Evolutionary conservation across 2,888 invertebrate species (phyloP).

Genomic region (Deilephila porcellus): DNA sequence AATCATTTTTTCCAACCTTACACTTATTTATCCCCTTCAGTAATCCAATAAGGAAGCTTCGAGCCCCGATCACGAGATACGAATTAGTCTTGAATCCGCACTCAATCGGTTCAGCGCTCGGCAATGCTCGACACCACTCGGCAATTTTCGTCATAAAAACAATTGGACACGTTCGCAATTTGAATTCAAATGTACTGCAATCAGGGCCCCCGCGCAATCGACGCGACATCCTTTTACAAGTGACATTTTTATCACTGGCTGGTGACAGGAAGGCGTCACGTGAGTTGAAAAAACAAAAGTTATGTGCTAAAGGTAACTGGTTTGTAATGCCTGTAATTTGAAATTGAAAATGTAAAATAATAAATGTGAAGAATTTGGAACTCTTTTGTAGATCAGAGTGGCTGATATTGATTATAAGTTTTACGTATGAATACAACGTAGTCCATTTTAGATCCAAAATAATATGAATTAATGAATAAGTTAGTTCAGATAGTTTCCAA

Average conservation of each 20-base stretch:
- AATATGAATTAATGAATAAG: not conserved
- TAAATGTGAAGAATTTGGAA: not conserved
- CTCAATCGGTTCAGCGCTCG: constrained; percentile 24
- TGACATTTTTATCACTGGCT: constrained; percentile 73
- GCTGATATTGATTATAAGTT: not conserved
- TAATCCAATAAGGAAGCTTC: not conserved
- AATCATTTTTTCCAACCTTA: not conserved
- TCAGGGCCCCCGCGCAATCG: constrained; percentile 51
- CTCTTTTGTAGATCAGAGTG: not conserved
- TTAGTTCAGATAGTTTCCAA: no score
- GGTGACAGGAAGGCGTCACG: constrained; percentile 9
- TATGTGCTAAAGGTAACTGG: not conserved
- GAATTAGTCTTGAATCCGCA: constrained; percentile 4
- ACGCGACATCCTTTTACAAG: constrained; percentile 66
- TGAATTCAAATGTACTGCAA: constrained; percentile 35
- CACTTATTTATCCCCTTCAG: not conserved
- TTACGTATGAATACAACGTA: not conserved
- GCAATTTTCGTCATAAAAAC: constrained; percentile 43
- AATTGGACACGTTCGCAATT: constrained; percentile 40
- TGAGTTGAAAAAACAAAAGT: constrained; percentile 1
- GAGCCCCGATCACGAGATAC: not conserved
- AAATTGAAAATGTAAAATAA: not conserved
- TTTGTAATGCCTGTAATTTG: not conserved
- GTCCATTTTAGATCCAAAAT: not conserved
- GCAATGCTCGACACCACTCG: constrained; percentile 28